Conservation (phyloP, 2,797 vertebrate genomes). For the Pitangus sulphuratus region DNA sequence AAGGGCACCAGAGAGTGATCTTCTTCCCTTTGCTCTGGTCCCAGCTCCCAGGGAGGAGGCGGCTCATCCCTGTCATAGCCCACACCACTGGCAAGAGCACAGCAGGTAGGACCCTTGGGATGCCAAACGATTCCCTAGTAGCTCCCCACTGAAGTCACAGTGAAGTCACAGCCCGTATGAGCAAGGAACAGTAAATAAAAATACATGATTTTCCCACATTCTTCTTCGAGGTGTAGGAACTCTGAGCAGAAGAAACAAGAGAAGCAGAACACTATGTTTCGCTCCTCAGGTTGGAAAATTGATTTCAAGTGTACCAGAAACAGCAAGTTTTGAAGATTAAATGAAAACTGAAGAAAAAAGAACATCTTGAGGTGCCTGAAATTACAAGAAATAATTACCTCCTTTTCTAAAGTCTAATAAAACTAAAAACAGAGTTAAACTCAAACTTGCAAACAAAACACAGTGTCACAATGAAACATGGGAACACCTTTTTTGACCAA, state of each 20-base stretch:
- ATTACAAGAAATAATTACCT: neutral
- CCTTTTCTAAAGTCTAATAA: neutral
- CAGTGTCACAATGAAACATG: neutral
- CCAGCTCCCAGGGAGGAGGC: neutral
- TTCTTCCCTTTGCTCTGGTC: neutral
- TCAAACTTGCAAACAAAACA: neutral
- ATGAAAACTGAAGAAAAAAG: neutral
- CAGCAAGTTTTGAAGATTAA: neutral
- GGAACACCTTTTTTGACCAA: neutral
- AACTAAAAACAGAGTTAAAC: neutral
- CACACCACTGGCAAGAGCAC: fast-evolving
- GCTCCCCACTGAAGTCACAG: neutral
- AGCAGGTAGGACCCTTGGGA: neutral
- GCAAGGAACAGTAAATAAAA: neutral
- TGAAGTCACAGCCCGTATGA: fast-evolving
- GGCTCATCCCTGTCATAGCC: neutral
- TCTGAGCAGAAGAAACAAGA: neutral
- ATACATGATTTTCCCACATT: fast-evolving
- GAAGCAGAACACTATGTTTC: neutral
- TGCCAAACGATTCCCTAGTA: neutral
- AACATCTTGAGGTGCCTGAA: neutral
- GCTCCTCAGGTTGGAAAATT: neutral
- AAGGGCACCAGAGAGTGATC: neutral
- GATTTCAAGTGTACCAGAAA: neutral
- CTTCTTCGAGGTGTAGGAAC: neutral